Percentiles rank a stretch among this genome's conserved stretches.
Evolutionary conservation across 1,140 invertebrate species (phyloP).

Genomic region (Heliconius melpomene): DNA sequence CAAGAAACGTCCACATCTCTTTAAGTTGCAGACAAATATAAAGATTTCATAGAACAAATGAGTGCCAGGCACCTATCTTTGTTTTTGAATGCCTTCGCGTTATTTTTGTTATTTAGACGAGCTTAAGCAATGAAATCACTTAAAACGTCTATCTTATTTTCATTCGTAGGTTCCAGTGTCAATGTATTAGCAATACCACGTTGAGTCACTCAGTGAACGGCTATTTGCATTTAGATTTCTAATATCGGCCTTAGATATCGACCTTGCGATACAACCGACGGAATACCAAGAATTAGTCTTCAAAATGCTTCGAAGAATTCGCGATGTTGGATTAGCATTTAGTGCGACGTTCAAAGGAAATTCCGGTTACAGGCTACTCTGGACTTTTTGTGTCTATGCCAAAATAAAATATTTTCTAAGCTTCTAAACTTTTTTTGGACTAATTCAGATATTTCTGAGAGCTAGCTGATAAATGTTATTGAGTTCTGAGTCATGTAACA

Average conservation of each 20-base stretch:
- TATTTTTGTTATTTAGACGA: slow-evolving; percentile 32
- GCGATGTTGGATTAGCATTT: background rate
- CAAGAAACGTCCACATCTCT: background rate
- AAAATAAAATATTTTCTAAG: background rate
- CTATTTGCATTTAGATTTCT: slow-evolving; percentile 41
- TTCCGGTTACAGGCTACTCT: background rate
- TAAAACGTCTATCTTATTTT: slow-evolving; percentile 27
- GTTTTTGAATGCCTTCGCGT: slow-evolving; percentile 33
- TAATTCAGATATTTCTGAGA: background rate
- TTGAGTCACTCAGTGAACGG: slow-evolving; percentile 51
- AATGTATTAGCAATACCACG: slow-evolving; percentile 32
- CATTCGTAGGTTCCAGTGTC: slow-evolving; percentile 7
- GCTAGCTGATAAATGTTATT: background rate
- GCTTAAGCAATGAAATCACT: slow-evolving; percentile 37
- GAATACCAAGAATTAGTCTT: slow-evolving; percentile 34
- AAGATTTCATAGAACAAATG: background rate
- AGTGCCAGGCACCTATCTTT: slow-evolving; percentile 16
- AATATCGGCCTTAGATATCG: slow-evolving; percentile 38
- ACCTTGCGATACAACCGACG: slow-evolving; percentile 35
- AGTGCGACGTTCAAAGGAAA: slow-evolving; percentile 1
- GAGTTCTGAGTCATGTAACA: background rate
- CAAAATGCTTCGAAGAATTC: slow-evolving; percentile 33
- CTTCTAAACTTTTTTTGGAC: background rate
- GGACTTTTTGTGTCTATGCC: slow-evolving; percentile 4
- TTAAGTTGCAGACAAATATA: background rate